Conservation (phyloP, 2,888 invertebrate genomes). For the Sarcophaga rosellei region DNA sequence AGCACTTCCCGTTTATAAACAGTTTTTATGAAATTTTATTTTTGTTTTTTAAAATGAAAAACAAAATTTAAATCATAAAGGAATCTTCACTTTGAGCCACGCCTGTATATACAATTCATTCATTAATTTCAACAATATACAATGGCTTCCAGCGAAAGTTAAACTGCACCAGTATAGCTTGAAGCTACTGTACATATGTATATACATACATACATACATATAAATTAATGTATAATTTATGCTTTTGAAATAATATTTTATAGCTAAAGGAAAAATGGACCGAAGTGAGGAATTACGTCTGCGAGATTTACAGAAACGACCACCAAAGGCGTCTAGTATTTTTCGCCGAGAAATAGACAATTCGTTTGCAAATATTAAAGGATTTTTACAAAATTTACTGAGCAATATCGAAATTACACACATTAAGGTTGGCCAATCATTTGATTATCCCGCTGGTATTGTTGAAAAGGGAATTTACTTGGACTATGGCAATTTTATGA, state of each 20-base stretch:
- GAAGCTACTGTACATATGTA: neutral
- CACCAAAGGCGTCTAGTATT: too few relatives aligned
- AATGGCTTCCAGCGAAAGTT: too few relatives aligned
- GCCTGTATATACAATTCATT: too few relatives aligned
- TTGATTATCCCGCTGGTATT: neutral
- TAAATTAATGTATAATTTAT: too few relatives aligned
- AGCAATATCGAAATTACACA: neutral
- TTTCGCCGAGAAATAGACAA: neutral
- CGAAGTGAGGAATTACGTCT: neutral
- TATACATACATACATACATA: constrained; percentile 1
- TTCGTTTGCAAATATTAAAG: constrained; percentile 1
- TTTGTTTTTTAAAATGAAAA: too few relatives aligned
- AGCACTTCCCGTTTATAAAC: too few relatives aligned
- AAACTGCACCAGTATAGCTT: too few relatives aligned
- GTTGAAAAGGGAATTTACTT: neutral
- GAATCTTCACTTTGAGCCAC: too few relatives aligned
- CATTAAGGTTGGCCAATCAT: neutral
- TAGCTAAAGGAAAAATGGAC: neutral
- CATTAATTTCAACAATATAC: too few relatives aligned
- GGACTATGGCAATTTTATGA: constrained; percentile 12
- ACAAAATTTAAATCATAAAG: too few relatives aligned
- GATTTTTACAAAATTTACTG: neutral
- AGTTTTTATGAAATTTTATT: too few relatives aligned
- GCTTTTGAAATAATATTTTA: neutral
- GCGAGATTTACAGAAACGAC: too few relatives aligned